Evolutionary conservation across 2,888 invertebrate species (phyloP), one percentile per base, ranked within the genome.

Genomic region (Ethmia dodecea): DNA sequence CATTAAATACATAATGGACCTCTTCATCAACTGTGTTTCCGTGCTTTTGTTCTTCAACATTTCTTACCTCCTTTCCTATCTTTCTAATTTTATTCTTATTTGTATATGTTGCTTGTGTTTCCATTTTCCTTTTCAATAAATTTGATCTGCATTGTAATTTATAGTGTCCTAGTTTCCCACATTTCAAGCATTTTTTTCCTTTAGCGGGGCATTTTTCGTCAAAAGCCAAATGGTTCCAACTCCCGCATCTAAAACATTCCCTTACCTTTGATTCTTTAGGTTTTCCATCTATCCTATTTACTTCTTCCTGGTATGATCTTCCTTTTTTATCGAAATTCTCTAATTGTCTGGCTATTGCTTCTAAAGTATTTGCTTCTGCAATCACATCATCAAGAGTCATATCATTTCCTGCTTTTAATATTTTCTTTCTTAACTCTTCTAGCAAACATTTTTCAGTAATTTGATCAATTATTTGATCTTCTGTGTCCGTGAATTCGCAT

Each of bases 381-480:
- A 47, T 28, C 2, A 47, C 31, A 20, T 31, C 16, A 8, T 44
- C 37, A 2, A 45, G 27, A 1, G 43, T 47, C n/a, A 36, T 13
- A 3, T 5, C 4, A 22, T 36, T 31, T 3, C 31, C 36, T 22
- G 15, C 15, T 10, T 9, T 31, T 5, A 36, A 12, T 14, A 36
- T 13, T 36, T n/a, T 36, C 22, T 36, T 36, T 11, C 31, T 27
- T 8, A 36, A 16, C 6, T 31, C 36, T 2, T 2, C 11, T 8
- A 31, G 31, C 2, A 11, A 4, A 26, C 32, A 25, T 29, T 39
- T 39, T 27, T 39, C 35, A 8, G 20, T 26, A 13, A 35, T 35
- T 30, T 41, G 41, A 15, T 41, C 41, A 16, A 41, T 33, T 18
- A 41, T 15, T 3, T 53, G 15, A 2, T 53, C 49, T 0, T 55